Evolutionary conservation across 1,140 invertebrate species (phyloP).

Genomic region (Drosophila burlai): DNA sequence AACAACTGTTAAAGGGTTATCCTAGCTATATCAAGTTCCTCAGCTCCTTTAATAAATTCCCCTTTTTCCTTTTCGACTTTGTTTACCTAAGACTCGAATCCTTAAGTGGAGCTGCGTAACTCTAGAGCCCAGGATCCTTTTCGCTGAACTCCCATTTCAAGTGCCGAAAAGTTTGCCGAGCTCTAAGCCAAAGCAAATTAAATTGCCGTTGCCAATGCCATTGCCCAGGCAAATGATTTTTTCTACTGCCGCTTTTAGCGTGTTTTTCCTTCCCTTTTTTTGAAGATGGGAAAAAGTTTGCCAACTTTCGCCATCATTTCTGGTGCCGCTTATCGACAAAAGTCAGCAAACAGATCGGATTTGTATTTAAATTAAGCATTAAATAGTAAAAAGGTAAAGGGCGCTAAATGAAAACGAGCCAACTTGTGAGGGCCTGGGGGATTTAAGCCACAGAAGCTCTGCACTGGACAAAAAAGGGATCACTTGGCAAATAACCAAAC

Average conservation of each 20-base stretch:
- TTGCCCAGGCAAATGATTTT: conserved; percentile 39
- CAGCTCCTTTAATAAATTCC: neutral
- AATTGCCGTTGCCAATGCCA: conserved; percentile 64
- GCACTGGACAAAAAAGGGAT: conserved; percentile 10
- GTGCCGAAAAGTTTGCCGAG: conserved; percentile 47
- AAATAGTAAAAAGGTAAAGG: conserved; percentile 58
- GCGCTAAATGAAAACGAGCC: conserved; percentile 60
- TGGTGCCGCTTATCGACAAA: conserved; percentile 67
- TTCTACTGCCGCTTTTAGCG: conserved; percentile 6
- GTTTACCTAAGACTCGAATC: conserved; percentile 15
- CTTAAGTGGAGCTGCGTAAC: conserved; percentile 23
- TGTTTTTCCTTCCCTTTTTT: neutral
- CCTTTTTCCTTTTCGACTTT: neutral
- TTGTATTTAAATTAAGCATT: conserved; percentile 80
- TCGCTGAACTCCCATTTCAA: conserved; percentile 45
- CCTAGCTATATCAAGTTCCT: neutral
- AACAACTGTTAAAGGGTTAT: neutral
- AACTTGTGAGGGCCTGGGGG: conserved; percentile 47
- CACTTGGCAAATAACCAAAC: no score
- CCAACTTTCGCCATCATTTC: conserved; percentile 70
- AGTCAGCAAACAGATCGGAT: conserved; percentile 76
- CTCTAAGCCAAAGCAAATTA: conserved; percentile 61
- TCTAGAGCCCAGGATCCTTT: conserved; percentile 22
- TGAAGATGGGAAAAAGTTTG: conserved; percentile 29
- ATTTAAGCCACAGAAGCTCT: conserved; percentile 25